Percentiles rank a stretch among this genome's conserved stretches.
Conservation (phyloP, 2,113 vertebrate genomes). For the Oriolus oriolus region DNA sequence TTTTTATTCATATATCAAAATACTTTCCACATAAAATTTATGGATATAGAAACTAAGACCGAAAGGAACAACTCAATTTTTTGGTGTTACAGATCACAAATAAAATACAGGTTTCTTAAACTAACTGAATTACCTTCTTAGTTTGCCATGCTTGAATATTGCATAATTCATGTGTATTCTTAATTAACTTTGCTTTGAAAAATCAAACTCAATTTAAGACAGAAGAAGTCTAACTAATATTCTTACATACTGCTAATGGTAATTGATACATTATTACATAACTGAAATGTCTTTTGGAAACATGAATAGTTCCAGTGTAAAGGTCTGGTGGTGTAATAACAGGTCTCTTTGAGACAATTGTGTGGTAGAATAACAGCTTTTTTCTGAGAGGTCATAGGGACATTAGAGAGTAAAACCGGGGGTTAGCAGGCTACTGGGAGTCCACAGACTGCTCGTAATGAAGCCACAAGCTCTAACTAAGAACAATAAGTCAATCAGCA, state of each 20-base stretch:
- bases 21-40: constrained; percentile 11
- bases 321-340: background rate
- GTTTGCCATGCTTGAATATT: background rate
- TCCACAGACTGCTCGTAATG: background rate
- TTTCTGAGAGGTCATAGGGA: background rate
- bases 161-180: background rate
- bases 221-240: background rate
- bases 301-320: background rate
- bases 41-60: background rate
- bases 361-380: background rate
- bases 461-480: background rate
- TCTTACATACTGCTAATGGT: background rate
- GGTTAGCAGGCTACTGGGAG: background rate
- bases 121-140: background rate
- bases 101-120: background rate
- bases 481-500: background rate
- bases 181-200: background rate
- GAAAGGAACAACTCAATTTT: background rate
- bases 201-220: background rate
- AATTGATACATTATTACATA: background rate
- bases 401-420: background rate
- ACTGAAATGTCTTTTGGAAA: background rate
- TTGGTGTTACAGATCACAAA: background rate
- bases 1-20: background rate
- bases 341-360: background rate